Conservation (phyloP, 1,140 invertebrate genomes). For the Bombus pascuorum region DNA sequence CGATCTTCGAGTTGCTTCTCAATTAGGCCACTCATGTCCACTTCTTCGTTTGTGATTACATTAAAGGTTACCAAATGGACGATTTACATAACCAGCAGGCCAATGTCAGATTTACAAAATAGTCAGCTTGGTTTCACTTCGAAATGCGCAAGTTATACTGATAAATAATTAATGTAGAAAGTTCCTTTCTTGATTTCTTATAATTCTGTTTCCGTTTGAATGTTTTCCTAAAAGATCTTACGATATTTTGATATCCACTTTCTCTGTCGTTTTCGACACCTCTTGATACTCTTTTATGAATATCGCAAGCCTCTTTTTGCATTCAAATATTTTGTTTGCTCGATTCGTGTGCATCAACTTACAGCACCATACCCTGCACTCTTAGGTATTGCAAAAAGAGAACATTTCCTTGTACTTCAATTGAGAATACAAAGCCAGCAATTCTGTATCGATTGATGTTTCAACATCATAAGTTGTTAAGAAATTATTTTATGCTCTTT, state of each 20-base stretch:
- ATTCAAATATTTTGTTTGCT: neutral
- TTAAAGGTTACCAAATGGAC: neutral
- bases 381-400: constrained; percentile 59
- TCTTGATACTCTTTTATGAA: neutral
- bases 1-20: neutral
- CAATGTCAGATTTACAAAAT: neutral
- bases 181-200: neutral
- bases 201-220: neutral
- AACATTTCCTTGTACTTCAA: constrained; percentile 11
- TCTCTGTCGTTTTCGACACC: neutral
- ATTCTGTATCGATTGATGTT: too few species aligned
- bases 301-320: neutral
- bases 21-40: neutral
- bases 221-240: neutral
- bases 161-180: too few species aligned
- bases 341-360: constrained; percentile 5
- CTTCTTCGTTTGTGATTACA: neutral
- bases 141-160: neutral
- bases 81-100: neutral
- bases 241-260: constrained; percentile 1
- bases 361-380: constrained; percentile 63
- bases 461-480: neutral
- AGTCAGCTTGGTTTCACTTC: constrained; percentile 1
- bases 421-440: constrained; percentile 6
- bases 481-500: neutral